phyloP scores from a whole-genome alignment of 2,888 invertebrate genomes.

The Ornithoptera alexandrae region DNA sequence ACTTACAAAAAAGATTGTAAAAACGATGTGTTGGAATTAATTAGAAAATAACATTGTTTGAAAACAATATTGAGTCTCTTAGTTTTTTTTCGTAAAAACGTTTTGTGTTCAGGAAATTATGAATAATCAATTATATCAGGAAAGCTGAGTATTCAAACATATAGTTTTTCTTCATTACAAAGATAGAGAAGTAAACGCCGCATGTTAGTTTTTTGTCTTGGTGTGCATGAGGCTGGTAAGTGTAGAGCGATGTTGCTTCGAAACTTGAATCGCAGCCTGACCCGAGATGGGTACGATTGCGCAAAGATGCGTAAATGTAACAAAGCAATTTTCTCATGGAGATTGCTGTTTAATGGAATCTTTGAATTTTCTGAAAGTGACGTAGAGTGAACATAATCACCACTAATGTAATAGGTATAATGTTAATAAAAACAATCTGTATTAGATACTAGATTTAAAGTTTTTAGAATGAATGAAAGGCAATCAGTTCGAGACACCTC shows the following conservation, averaged over 20 bases:
- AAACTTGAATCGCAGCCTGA: constrained; percentile 10
- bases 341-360: constrained; percentile 2
- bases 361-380: constrained; percentile 17
- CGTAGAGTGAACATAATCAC: neutral
- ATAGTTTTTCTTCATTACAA: constrained; percentile 4
- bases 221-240: constrained; percentile 12
- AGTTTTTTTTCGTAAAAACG: neutral
- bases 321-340: constrained; percentile 26
- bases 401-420: neutral
- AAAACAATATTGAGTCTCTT: neutral
- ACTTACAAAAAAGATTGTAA: neutral
- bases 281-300: constrained; percentile 29
- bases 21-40: neutral
- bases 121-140: neutral
- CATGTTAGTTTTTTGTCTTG: constrained; percentile 17
- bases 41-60: neutral
- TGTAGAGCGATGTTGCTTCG: constrained; percentile 21
- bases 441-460: too few relatives aligned
- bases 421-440: too few relatives aligned
- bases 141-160: neutral
- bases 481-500: too few relatives aligned
- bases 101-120: neutral
- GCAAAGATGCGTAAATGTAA: constrained; percentile 31
- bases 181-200: constrained; percentile 12
- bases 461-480: too few relatives aligned